phyloP scores from a whole-genome alignment of 2,888 invertebrate species.

The Andrena bicolor region DNA sequence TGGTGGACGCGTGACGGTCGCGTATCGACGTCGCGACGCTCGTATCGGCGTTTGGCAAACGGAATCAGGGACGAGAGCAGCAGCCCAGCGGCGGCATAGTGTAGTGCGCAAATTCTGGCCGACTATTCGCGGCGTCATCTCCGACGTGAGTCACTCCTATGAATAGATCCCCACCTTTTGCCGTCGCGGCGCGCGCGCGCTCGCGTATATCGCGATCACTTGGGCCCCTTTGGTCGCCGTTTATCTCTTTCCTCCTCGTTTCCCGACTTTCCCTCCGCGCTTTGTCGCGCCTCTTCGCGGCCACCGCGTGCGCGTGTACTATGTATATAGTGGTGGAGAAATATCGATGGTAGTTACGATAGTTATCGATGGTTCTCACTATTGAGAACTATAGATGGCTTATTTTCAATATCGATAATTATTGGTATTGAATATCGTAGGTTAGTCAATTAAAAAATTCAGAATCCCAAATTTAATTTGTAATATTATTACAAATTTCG shows the following conservation, averaged over 20 bases:
- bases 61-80: constrained; percentile 53
- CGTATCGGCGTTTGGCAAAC: constrained; percentile 52
- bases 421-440: no score
- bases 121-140: constrained; percentile 82
- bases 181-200: constrained; percentile 44
- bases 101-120: constrained; percentile 81
- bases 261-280: constrained; percentile 13
- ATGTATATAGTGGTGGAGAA: no score
- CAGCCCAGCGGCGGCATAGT: constrained; percentile 68
- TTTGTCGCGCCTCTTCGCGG: not conserved
- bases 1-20: not conserved
- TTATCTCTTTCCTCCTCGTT: constrained; percentile 8
- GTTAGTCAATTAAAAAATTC: no score
- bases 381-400: no score
- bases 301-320: not conserved
- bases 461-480: no score
- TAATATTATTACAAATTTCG: no score
- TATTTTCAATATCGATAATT: no score
- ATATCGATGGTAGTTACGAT: no score
- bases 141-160: constrained; percentile 79
- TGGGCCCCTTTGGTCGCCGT: constrained; percentile 32
- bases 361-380: no score
- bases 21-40: constrained; percentile 21
- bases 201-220: constrained; percentile 48
- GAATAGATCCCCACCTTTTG: constrained; percentile 79